These are phyloP conservation scores for Crotalus horridus DNA, from an alignment of 2,113 vertebrate species.

Conservation along the genomic window DNA sequence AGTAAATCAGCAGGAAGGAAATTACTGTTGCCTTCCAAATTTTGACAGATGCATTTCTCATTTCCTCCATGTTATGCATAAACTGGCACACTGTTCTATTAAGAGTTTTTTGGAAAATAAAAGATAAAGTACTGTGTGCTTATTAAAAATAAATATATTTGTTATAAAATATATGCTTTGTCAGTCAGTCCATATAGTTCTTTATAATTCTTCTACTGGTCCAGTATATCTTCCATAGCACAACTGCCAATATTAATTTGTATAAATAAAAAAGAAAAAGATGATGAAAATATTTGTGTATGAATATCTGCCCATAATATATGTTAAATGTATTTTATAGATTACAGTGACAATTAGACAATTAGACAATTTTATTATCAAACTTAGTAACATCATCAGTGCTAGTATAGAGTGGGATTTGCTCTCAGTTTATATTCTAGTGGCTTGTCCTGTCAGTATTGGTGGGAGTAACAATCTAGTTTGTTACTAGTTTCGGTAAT, in stretches of 20 bases:
- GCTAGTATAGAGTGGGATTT: background rate
- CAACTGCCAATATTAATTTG: background rate
- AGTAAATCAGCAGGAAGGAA: background rate
- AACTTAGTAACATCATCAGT: background rate
- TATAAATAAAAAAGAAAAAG: background rate
- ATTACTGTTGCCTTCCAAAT: slow-evolving; percentile 3
- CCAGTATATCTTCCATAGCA: background rate
- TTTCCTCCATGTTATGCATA: slow-evolving; percentile 2
- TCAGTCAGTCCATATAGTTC: background rate
- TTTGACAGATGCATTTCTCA: slow-evolving; percentile 22
- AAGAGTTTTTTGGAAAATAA: slow-evolving; percentile 3
- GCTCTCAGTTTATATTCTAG: background rate
- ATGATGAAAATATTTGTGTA: background rate
- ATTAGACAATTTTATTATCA: background rate
- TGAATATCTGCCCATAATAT: background rate
- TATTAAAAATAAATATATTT: background rate
- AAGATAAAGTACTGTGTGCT: background rate
- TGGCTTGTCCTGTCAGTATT: background rate
- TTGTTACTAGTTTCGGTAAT: background rate
- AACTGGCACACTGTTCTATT: background rate
- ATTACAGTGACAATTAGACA: background rate
- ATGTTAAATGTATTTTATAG: background rate
- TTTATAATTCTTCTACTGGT: slow-evolving; percentile 5
- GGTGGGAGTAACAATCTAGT: background rate
- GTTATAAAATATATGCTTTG: background rate